These are phyloP conservation scores for Oedothorax gibbosus DNA, from an alignment of 1,140 invertebrate species.

Conservation along the genomic window DNA sequence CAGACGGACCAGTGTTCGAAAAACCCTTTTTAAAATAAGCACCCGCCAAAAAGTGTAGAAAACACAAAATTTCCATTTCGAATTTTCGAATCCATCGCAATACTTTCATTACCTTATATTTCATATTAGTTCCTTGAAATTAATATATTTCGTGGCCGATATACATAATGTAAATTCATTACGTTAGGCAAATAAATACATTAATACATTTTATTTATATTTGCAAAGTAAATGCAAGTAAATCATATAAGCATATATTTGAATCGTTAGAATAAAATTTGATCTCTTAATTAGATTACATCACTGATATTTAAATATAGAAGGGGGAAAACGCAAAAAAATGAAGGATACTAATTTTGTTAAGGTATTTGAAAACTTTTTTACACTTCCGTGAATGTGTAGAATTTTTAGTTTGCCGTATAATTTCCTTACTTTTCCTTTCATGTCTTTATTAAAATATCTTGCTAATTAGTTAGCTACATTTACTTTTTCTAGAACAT, in stretches of 20 bases:
- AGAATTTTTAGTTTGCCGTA: slow-evolving; percentile 26
- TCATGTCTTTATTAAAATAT: slow-evolving; percentile 19
- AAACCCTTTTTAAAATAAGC: too few species aligned
- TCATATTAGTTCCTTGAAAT: too few species aligned
- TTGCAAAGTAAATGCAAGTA: too few species aligned
- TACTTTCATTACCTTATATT: too few species aligned
- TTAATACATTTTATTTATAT: too few species aligned
- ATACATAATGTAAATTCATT: too few species aligned
- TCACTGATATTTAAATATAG: background rate
- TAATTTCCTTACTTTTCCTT: slow-evolving; percentile 20
- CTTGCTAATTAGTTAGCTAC: slow-evolving; percentile 49
- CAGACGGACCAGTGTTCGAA: too few species aligned
- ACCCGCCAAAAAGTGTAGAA: too few species aligned
- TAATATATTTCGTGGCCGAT: too few species aligned
- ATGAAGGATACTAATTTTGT: background rate
- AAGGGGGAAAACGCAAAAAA: slow-evolving; percentile 11
- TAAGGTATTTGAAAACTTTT: slow-evolving; percentile 1
- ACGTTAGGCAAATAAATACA: too few species aligned
- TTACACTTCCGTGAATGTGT: slow-evolving; percentile 19
- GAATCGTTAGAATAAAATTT: slow-evolving; percentile 32
- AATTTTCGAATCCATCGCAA: too few species aligned
- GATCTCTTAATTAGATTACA: slow-evolving; percentile 46
- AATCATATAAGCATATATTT: background rate
- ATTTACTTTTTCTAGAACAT: slow-evolving; percentile 44
- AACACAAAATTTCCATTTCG: too few species aligned